A percentile compares a stretch with the other conserved stretches of the same genome.
Evolutionary conservation across 2,888 invertebrate species (phyloP).

Genomic region (Thelaira solivaga): DNA sequence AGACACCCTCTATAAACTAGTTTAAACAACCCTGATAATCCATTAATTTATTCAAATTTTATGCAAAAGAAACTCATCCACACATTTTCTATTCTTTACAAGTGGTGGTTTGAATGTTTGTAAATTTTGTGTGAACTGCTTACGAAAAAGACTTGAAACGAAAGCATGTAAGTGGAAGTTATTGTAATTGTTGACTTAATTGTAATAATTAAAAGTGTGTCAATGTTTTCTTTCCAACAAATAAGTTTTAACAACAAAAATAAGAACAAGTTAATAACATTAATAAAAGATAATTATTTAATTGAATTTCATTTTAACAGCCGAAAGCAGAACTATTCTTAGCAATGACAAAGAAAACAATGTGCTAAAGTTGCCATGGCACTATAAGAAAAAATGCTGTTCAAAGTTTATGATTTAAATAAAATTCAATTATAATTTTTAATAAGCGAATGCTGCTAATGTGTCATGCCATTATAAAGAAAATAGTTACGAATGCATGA

Average conservation of each 20-base stretch:
- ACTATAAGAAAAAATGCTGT: neutral
- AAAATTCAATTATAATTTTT: constrained; percentile 26
- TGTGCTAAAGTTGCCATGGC: constrained; percentile 27
- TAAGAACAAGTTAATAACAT: constrained; percentile 22
- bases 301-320: constrained; percentile 20
- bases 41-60: constrained; percentile 40
- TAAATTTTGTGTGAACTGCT: constrained; percentile 1
- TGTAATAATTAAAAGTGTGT: constrained; percentile 75
- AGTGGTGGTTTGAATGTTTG: neutral
- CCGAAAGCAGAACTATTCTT: constrained; percentile 28
- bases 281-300: constrained; percentile 53
- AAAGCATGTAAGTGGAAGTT: constrained; percentile 25
- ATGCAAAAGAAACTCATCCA: constrained; percentile 24
- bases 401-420: constrained; percentile 13
- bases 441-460: constrained; percentile 16
- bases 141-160: constrained; percentile 1
- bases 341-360: constrained; percentile 20
- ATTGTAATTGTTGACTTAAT: constrained; percentile 63
- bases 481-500: constrained; percentile 21
- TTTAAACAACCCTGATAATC: too few species aligned
- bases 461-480: neutral
- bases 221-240: constrained; percentile 71
- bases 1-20: too few species aligned
- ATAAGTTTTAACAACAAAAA: constrained; percentile 65
- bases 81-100: too few species aligned